Evolutionary conservation across 2,113 vertebrate genomes (phyloP).

Genomic region (Hemiprocne comata): DNA sequence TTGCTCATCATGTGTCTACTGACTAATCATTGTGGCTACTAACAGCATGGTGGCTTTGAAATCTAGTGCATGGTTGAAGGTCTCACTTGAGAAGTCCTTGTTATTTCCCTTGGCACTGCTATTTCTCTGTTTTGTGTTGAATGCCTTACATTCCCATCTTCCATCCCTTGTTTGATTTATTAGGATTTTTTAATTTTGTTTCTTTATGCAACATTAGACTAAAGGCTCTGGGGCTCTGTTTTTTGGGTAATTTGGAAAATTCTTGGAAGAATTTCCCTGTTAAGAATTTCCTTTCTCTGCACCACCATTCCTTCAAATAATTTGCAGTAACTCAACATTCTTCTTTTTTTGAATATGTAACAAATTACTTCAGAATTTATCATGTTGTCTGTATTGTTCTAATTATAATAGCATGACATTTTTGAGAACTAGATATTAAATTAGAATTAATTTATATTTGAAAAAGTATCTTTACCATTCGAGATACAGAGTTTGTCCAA

Average conservation of each 20-base stretch:
- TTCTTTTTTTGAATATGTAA: background rate
- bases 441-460: background rate
- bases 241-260: background rate
- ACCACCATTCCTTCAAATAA: background rate
- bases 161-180: background rate
- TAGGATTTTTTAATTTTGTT: background rate
- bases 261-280: background rate
- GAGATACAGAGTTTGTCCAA: background rate
- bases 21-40: constrained; percentile 20
- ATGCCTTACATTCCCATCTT: background rate
- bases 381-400: background rate
- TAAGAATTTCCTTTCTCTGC: background rate
- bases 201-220: background rate
- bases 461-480: background rate
- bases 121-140: background rate
- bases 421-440: background rate
- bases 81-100: background rate
- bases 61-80: background rate
- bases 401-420: background rate
- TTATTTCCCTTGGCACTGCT: background rate
- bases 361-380: background rate
- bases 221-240: background rate
- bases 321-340: background rate
- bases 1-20: background rate
- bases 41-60: constrained; percentile 17